A percentile compares a stretch with the other conserved stretches of the same genome.
Conservation (phyloP, 2,113 vertebrate genomes). For the Varanus salvator region DNA sequence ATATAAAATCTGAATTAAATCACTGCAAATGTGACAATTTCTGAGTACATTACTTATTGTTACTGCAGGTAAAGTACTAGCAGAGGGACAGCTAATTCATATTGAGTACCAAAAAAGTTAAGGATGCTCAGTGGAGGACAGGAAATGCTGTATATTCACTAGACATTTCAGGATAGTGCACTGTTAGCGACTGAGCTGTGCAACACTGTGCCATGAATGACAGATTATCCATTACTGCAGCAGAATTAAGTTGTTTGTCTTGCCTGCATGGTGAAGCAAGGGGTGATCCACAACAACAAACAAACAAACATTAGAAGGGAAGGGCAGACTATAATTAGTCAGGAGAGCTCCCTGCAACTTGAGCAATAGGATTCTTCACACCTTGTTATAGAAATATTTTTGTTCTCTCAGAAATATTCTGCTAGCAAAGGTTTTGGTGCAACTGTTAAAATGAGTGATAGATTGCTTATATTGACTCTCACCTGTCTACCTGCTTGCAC, state of each 20-base stretch:
- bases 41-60: not conserved
- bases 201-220: not conserved
- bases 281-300: not conserved
- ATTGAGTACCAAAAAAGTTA: not conserved
- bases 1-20: slow-evolving; percentile 6
- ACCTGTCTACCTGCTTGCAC: not conserved
- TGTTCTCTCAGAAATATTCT: not conserved
- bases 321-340: not conserved
- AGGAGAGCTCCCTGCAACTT: not conserved
- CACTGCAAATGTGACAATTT: not conserved
- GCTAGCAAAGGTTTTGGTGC: not conserved
- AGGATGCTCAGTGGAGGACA: not conserved
- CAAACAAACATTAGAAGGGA: not conserved
- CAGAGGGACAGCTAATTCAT: not conserved
- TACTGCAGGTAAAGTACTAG: not conserved
- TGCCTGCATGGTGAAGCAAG: not conserved
- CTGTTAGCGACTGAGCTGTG: too few species aligned
- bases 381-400: not conserved
- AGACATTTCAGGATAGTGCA: not conserved
- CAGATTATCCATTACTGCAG: not conserved
- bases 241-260: not conserved
- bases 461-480: not conserved
- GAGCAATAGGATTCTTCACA: not conserved
- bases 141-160: not conserved
- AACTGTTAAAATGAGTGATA: not conserved